Percentiles rank a stretch among this genome's conserved stretches.
These are phyloP conservation scores for Pogona vitticeps DNA, from an alignment of 2,113 vertebrate genomes.

Conservation along the genomic window DNA sequence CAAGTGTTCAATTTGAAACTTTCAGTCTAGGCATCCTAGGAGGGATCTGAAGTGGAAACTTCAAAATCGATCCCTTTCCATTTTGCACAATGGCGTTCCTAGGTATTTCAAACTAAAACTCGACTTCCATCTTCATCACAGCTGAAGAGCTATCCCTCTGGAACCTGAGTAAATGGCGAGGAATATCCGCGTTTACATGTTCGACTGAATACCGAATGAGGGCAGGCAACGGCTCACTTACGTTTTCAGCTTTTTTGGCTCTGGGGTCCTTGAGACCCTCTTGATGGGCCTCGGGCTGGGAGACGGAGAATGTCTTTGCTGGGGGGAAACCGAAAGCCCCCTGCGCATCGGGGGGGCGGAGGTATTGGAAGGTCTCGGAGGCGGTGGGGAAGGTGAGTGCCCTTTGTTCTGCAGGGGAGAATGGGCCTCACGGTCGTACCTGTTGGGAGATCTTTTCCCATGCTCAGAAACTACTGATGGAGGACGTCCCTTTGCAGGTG, in stretches of 20 bases:
- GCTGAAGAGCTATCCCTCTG: neutral
- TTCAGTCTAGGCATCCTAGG: too few relatives aligned
- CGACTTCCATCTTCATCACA: neutral
- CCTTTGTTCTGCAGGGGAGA: constrained; percentile 84
- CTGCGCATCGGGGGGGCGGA: constrained; percentile 77
- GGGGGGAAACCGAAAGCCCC: constrained; percentile 80
- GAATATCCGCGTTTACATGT: neutral
- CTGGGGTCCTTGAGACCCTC: constrained; percentile 95
- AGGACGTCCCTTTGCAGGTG: constrained; percentile 82
- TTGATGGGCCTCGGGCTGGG: constrained; percentile 90
- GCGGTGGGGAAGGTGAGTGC: constrained; percentile 87
- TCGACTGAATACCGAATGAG: neutral
- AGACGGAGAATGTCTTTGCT: constrained; percentile 88
- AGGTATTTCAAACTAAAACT: neutral
- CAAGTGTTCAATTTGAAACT: too few relatives aligned
- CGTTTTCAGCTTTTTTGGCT: constrained; percentile 91
- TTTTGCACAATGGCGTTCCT: too few relatives aligned
- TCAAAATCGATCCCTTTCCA: too few relatives aligned
- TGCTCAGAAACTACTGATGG: constrained; percentile 87
- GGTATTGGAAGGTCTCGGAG: constrained; percentile 76
- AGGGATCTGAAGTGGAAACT: too few relatives aligned
- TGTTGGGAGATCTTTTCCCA: constrained; percentile 86
- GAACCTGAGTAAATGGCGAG: neutral
- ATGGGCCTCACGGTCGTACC: constrained; percentile 82
- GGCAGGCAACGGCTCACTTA: constrained; percentile 58